Evolutionary conservation across 2,113 vertebrate genomes (phyloP).

Genomic region (Greenwoodochromis staneri): DNA sequence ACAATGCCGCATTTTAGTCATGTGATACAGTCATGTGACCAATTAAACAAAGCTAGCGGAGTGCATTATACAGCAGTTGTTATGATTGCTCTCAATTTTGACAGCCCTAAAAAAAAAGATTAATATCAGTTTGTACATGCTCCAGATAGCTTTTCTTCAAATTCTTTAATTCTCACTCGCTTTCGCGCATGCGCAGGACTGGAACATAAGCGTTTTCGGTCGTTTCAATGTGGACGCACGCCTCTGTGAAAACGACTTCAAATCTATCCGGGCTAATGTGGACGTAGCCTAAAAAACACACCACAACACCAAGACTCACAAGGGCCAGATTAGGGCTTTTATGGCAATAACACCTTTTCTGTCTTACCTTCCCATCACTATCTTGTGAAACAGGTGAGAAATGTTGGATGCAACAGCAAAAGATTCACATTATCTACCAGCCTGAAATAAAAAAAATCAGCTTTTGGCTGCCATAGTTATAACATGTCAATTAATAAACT

Average conservation of each 20-base stretch:
- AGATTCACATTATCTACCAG: background rate
- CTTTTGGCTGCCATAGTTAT: background rate
- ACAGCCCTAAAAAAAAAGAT: background rate
- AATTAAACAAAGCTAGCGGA: background rate
- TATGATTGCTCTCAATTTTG: background rate
- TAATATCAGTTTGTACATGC: background rate
- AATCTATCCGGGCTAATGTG: background rate
- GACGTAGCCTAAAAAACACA: background rate
- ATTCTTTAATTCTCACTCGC: rapidly evolving
- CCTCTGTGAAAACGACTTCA: background rate
- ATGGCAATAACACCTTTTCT: background rate
- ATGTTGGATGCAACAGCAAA: background rate
- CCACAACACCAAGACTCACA: background rate
- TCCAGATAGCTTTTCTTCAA: background rate
- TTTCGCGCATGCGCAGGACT: background rate
- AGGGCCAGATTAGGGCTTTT: background rate
- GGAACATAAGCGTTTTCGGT: background rate
- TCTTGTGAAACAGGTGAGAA: background rate
- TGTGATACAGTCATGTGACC: background rate
- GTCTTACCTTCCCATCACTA: background rate
- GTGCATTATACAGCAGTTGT: background rate
- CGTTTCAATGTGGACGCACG: background rate
- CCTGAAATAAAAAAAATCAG: background rate
- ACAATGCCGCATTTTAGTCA: background rate
- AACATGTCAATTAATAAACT: background rate